Base-by-base conservation (phyloP, 2,113 vertebrate species). In the Datnioides undecimradiatus region DNA sequence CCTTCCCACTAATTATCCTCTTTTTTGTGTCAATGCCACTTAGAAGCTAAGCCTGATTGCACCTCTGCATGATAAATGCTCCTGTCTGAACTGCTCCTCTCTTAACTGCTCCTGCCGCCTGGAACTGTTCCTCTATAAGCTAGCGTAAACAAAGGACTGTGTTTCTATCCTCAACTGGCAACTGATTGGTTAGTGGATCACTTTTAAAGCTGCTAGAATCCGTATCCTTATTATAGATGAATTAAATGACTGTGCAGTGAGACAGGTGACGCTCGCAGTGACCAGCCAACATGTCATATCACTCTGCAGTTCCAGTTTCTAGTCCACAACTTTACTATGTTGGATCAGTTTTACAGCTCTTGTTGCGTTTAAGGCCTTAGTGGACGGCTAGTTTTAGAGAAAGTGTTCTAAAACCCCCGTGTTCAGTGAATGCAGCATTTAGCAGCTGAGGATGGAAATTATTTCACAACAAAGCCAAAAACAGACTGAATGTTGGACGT, bases 31-130 rank as follows among this genome's bases (percentile, higher is more conserved):
- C 83, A 46, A 0, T 69, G 78, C 8, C 60, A 80, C 72, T 78
- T 55, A 74, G 58, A 58, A 70, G 49, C 34, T 31, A 9, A 58
- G 79, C 40, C 80, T 86, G 75, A 90, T 82, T 84, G 78, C 69
- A 66, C 64, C 72, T 59, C 85, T 54, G 70, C 70, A 49, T 86
- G 87, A 89, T 83, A 59, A 78, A 89, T 78, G 78, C 55, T 49
- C 8, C 80, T 80, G 79, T 84, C 81, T 79, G 71, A 83, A 65
- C 79, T 60, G 40, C 25, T 77, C 59, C 38, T 69, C 45, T 66
- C 64, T 70, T 81, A 75, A 52, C 73, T 51, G 25, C 64, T 59
- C 23, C 70, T 33, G 17, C 57, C 16, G 27, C 60, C 65, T 52
- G 29, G 29, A 41, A 46, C 77, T 45, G 58, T 45, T 66, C 36